Percentiles rank a stretch among this genome's conserved stretches.
phyloP scores from a whole-genome alignment of 2,113 vertebrate species.

The Aegithalos caudatus region DNA sequence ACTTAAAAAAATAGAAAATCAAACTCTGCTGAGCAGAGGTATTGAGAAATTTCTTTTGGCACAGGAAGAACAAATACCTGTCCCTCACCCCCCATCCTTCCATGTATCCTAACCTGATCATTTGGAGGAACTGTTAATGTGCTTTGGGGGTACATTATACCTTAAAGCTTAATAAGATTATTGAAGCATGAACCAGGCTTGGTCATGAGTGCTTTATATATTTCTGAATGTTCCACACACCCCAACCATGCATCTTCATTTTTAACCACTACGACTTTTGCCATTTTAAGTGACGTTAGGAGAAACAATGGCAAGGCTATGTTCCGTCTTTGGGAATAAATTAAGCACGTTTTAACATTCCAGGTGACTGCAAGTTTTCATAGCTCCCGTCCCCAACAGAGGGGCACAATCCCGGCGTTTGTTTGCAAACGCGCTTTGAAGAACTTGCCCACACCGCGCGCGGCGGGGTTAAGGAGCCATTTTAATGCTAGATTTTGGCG shows the following conservation, averaged over 20 bases:
- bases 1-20: background rate
- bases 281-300: background rate
- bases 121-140: background rate
- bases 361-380: background rate
- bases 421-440: fast-evolving
- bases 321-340: background rate
- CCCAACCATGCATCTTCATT: background rate
- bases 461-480: conserved; percentile 17
- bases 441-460: background rate
- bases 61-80: background rate
- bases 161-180: background rate
- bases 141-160: background rate
- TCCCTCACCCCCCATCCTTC: background rate
- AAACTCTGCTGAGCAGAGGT: background rate
- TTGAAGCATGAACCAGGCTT: background rate
- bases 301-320: background rate
- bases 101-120: background rate
- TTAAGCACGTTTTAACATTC: background rate
- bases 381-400: fast-evolving
- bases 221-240: background rate
- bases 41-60: background rate
- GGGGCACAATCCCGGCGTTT: background rate
- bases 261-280: background rate
- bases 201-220: background rate
- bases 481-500: background rate